Evolutionary conservation across 2,113 vertebrate genomes (phyloP), one percentile per base, ranked within the genome.

Genomic region (Ariopsis seemanni): DNA sequence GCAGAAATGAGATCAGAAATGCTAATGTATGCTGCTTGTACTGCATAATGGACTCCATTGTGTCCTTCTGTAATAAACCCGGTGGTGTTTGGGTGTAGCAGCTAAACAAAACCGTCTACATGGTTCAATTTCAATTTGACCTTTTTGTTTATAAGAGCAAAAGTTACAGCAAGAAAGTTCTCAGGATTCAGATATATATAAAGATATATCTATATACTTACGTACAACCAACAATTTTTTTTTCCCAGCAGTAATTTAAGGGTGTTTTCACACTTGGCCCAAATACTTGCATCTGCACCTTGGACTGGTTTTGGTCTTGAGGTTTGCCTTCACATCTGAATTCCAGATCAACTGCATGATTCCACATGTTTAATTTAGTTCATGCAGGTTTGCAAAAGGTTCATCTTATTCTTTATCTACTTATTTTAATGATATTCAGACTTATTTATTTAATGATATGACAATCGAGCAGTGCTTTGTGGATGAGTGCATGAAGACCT

Each of bases 1-100:
- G 62, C 53, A 62, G 10, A 75, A 84, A 71, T 84, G 82, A 82
- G 80, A 48, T 63, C 80, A 82, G 57, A 65, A 84, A 82, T 82
- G 79, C 82, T 53, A 84, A 84, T 71, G 65, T 50, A 6, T 30
- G 62, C 82, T 2, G 82, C 82, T 81, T 53, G 63, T 52, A 69
- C 42, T 5, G 82, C 42, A 69, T 69, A 83, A 69, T 83, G 63
- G 82, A 67, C 82, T 69, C 42, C 60, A 60, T 50, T 65, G 58
- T 62, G 30, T 82, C 20, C 42, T 48, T 82, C 82, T 52, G 55
- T 81, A 81, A 81, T 60, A 81, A 81, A 81, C 79, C 55, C 79
- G 17, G 27, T 60, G 57, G 27, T 60, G 79, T 60, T 81, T 11
- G 52, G 75, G 57, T 60, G 55, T 34, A 42, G 79, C 30, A 18